Percentiles rank a stretch among this genome's conserved stretches.
Conservation (phyloP, 2,113 vertebrate species). For the Ranitomeya imitator region DNA sequence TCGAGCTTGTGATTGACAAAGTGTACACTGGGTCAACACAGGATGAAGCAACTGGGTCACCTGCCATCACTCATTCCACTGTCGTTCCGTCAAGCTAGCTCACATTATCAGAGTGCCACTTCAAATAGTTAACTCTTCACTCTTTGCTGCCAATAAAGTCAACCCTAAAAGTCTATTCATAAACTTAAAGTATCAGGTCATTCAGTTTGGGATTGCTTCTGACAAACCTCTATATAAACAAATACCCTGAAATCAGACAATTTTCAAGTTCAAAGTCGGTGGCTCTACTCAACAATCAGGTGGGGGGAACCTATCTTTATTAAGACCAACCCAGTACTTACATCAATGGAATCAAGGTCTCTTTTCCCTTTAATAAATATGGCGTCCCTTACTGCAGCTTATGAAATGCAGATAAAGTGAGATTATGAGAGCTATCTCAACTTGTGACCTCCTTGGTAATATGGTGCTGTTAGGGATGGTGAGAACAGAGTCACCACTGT, state of each 20-base stretch:
- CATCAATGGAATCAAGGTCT: too few relatives aligned
- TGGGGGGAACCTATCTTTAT: not conserved
- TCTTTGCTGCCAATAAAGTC: not conserved
- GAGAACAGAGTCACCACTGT: not conserved
- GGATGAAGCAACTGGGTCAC: conserved; percentile 34
- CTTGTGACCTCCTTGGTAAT: not conserved
- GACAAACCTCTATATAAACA: not conserved
- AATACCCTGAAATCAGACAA: not conserved
- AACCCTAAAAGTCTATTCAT: not conserved
- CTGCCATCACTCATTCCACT: conserved; percentile 39
- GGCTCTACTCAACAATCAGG: not conserved
- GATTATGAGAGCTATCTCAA: not conserved
- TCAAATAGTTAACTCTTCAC: not conserved
- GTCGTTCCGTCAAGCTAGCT: conserved; percentile 42
- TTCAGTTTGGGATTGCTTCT: not conserved
- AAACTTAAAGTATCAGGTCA: not conserved
- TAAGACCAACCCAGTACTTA: too few relatives aligned
- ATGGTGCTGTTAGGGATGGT: not conserved
- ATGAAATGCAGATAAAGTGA: too few relatives aligned
- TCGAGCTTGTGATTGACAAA: conserved; percentile 34
- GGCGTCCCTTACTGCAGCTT: too few relatives aligned
- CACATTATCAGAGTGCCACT: not conserved
- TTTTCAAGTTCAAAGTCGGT: too few relatives aligned
- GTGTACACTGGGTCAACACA: conserved; percentile 24
- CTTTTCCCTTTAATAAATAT: too few relatives aligned